Evolutionary conservation across 2,888 invertebrate genomes (phyloP).

Genomic region (Rhagonycha lutea): DNA sequence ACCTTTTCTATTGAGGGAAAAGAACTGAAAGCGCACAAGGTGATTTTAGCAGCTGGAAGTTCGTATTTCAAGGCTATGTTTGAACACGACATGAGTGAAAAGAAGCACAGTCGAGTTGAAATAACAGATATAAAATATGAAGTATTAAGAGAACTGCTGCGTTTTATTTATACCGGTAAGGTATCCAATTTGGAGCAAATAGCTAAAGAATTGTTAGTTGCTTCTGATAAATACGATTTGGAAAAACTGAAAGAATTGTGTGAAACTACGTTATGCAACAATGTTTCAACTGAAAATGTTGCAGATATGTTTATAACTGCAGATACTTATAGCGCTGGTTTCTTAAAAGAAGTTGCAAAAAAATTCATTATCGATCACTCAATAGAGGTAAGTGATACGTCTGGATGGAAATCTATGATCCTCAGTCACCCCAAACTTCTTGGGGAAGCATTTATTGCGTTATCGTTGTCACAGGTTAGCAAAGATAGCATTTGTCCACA

Average conservation of each 20-base stretch:
- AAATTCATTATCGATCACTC: background rate
- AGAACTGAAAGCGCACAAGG: background rate
- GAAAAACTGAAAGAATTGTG: background rate
- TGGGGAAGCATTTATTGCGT: background rate
- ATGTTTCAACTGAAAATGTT: background rate
- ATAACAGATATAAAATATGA: conserved; percentile 98
- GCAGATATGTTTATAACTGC: background rate
- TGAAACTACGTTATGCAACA: background rate
- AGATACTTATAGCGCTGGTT: background rate
- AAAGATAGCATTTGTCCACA: too few relatives aligned
- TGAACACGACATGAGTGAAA: conserved; percentile 98
- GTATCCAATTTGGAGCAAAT: conserved; percentile 95
- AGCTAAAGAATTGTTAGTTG: conserved; percentile 93
- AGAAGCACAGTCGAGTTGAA: conserved; percentile 94
- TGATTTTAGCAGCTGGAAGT: conserved; percentile 78
- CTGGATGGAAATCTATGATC: background rate
- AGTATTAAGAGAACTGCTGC: conserved; percentile 94
- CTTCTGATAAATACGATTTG: background rate
- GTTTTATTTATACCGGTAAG: conserved; percentile 98
- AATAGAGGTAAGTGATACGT: background rate
- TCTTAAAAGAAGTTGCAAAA: background rate
- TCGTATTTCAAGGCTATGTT: conserved; percentile 99
- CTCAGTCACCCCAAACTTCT: background rate
- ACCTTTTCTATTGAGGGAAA: background rate
- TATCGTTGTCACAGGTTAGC: too few relatives aligned